Percentiles rank a stretch among this genome's conserved stretches.
Conservation (phyloP, 2,113 vertebrate species). For the Opisthocomus hoazin region DNA sequence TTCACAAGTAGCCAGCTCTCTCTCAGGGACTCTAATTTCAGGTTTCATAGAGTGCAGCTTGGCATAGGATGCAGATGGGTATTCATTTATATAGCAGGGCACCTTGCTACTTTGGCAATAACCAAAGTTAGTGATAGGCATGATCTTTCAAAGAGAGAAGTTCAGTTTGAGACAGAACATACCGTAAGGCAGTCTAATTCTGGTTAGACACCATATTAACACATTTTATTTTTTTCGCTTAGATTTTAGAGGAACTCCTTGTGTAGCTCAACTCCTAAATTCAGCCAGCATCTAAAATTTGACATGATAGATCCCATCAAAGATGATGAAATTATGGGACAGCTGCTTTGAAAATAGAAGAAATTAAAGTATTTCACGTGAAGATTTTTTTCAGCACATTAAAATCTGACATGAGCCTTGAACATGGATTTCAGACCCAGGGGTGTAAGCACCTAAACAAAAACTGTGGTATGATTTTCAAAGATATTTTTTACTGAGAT, state of each 20-base stretch:
- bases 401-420: not conserved
- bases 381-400: not conserved
- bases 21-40: not conserved
- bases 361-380: not conserved
- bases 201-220: not conserved
- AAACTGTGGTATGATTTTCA: not conserved
- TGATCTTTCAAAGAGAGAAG: rapidly evolving
- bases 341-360: not conserved
- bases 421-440: not conserved
- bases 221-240: not conserved
- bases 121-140: not conserved
- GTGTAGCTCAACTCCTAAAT: not conserved
- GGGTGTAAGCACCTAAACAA: not conserved
- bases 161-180: not conserved
- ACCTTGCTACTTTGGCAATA: not conserved
- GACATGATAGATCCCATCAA: not conserved
- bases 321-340: not conserved
- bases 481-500: not conserved
- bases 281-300: not conserved
- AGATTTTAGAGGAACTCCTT: not conserved
- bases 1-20: not conserved
- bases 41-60: not conserved
- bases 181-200: not conserved
- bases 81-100: not conserved
- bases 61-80: not conserved